A percentile compares a stretch with the other conserved stretches of the same genome.
phyloP scores from a whole-genome alignment of 2,888 invertebrate species.

The Polyploca ridens region DNA sequence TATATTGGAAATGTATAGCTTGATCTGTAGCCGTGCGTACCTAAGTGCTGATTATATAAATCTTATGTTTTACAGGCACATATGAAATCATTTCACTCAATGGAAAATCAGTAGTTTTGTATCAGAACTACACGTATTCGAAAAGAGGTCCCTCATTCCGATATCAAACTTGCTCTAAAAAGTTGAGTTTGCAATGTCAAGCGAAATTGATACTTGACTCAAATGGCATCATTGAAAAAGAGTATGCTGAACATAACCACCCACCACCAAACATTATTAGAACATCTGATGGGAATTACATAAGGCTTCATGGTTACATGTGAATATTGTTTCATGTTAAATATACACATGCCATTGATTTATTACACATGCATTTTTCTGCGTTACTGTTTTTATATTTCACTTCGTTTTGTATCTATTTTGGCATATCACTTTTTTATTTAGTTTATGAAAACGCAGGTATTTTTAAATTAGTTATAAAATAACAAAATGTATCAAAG shows the following conservation, averaged over 20 bases:
- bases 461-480: no score
- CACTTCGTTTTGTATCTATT: no score
- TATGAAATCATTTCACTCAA: conserved; percentile 14
- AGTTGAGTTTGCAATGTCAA: conserved; percentile 8
- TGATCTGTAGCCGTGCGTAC: no score
- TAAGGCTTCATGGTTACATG: not conserved
- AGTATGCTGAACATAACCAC: conserved; percentile 18
- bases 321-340: no score
- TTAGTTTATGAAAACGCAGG: no score
- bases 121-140: conserved; percentile 28
- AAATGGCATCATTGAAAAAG: conserved; percentile 10
- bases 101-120: conserved; percentile 22
- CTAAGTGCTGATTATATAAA: no score
- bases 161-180: conserved; percentile 29
- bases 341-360: no score
- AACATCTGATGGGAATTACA: conserved; percentile 15
- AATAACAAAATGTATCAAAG: no score
- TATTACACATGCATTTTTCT: no score
- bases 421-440: no score
- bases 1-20: no score
- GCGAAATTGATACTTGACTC: conserved; percentile 14
- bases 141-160: conserved; percentile 19
- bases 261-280: conserved; percentile 16
- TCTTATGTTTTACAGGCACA: not conserved
- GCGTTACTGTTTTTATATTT: no score